Evolutionary conservation across 2,888 invertebrate genomes (phyloP).

Genomic region (Scaptomyza tumidula): DNA sequence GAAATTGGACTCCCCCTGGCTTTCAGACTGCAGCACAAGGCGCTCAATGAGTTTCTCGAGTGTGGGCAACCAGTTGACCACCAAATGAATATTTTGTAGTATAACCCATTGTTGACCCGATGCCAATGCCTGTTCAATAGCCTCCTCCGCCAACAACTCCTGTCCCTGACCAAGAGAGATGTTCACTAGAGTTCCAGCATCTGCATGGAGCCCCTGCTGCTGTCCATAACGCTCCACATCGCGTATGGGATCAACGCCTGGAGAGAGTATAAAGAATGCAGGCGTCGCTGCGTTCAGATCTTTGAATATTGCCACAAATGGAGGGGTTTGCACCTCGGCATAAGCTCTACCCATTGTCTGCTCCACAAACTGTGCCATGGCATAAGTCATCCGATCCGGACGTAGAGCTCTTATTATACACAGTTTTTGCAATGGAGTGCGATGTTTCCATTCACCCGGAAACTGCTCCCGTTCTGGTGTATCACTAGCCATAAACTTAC

Average conservation of each 20-base stretch:
- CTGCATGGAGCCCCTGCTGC: constrained; percentile 91
- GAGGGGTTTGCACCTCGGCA: constrained; percentile 90
- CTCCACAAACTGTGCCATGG: constrained; percentile 92
- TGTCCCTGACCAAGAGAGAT: constrained; percentile 98
- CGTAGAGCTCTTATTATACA: constrained; percentile 96
- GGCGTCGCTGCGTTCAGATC: constrained; percentile 94
- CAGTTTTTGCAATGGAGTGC: constrained; percentile 92
- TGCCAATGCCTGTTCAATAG: constrained; percentile 90
- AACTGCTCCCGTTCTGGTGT: constrained; percentile 96
- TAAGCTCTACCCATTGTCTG: constrained; percentile 94
- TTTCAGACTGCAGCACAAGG: constrained; percentile 88
- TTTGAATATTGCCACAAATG: constrained; percentile 92
- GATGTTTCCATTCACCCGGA: constrained; percentile 98
- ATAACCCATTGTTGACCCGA: constrained; percentile 95
- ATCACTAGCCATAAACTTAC: constrained; percentile 95
- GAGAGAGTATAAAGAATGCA: constrained; percentile 96
- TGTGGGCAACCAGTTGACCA: constrained; percentile 93
- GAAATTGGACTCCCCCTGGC: constrained; percentile 82
- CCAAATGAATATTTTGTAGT: constrained; percentile 96
- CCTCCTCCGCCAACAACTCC: constrained; percentile 94
- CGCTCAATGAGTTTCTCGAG: constrained; percentile 97
- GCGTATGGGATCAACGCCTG: constrained; percentile 95
- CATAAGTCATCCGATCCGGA: constrained; percentile 97
- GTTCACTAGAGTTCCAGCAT: constrained; percentile 93
- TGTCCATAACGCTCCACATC: constrained; percentile 92